Conservation (phyloP, 2,888 invertebrate genomes). For the Melieria omissa region DNA sequence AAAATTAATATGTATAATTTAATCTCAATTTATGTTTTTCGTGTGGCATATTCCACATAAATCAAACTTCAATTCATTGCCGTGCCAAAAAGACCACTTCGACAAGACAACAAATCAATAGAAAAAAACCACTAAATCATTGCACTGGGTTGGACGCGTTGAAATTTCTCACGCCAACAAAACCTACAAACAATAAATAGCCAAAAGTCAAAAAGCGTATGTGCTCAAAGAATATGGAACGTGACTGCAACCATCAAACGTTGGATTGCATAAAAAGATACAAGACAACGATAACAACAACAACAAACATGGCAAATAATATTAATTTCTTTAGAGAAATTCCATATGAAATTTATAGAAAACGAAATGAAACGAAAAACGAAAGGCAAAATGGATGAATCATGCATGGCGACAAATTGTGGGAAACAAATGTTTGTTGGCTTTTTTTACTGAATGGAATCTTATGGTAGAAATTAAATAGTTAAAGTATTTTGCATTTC, state of each 20-base stretch:
- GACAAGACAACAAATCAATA: not conserved
- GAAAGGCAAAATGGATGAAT: conserved; percentile 36
- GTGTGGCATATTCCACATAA: no score
- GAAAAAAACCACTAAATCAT: not conserved
- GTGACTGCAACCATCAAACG: conserved; percentile 48
- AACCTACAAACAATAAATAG: conserved; percentile 7
- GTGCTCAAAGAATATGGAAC: conserved; percentile 51
- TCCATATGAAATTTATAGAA: not conserved
- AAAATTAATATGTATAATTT: no score
- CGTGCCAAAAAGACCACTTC: not conserved
- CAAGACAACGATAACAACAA: conserved; percentile 9
- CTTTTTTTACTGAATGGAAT: not conserved
- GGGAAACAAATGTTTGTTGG: conserved; percentile 24
- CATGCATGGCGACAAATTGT: conserved; percentile 34
- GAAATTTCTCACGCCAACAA: not conserved
- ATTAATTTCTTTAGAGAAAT: conserved; percentile 20
- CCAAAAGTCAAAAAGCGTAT: conserved; percentile 27
- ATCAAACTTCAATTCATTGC: no score
- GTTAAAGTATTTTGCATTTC: conserved; percentile 36
- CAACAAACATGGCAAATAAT: conserved; percentile 13
- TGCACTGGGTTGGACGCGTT: not conserved
- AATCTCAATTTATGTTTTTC: no score
- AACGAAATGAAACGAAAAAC: conserved; percentile 10
- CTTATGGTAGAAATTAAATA: conserved; percentile 20
- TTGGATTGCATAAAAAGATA: conserved; percentile 43